Conservation (phyloP, 1,140 invertebrate genomes). For the Rhynchophorus ferrugineus region DNA sequence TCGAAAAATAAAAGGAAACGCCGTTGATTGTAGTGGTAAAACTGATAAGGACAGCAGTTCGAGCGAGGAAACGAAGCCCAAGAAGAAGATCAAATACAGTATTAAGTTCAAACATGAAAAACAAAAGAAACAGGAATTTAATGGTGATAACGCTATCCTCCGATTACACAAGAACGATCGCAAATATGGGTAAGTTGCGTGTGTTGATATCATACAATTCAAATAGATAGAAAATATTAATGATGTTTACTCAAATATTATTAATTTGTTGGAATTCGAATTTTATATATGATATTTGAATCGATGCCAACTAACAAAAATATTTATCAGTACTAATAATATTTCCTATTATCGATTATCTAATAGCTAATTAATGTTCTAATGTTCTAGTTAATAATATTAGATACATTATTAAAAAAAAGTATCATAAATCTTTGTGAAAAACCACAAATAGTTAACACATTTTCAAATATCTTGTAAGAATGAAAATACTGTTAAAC, state of each 20-base stretch:
- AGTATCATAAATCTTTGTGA: no score
- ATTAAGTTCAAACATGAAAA: conserved; percentile 21
- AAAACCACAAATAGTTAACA: no score
- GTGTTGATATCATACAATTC: not conserved
- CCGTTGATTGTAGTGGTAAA: not conserved
- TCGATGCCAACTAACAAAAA: not conserved
- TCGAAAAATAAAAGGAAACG: not conserved
- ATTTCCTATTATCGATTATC: not conserved
- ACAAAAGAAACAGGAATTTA: conserved; percentile 9
- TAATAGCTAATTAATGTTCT: not conserved
- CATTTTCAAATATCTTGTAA: no score
- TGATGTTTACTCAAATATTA: not conserved
- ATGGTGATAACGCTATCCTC: conserved; percentile 10
- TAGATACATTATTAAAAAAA: no score
- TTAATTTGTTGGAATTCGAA: not conserved
- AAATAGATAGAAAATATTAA: not conserved
- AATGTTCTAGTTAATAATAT: no score
- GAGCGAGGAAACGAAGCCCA: conserved; percentile 2
- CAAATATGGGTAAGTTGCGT: conserved; percentile 11
- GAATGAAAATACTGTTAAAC: no score
- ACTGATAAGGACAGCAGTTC: not conserved
- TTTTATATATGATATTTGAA: not conserved
- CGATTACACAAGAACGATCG: conserved; percentile 18
- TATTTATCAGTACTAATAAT: not conserved
- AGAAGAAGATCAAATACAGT: conserved; percentile 17